phyloP scores from a whole-genome alignment of 92 coral and sea anemone species.

The Palythoa heliodiscus region DNA sequence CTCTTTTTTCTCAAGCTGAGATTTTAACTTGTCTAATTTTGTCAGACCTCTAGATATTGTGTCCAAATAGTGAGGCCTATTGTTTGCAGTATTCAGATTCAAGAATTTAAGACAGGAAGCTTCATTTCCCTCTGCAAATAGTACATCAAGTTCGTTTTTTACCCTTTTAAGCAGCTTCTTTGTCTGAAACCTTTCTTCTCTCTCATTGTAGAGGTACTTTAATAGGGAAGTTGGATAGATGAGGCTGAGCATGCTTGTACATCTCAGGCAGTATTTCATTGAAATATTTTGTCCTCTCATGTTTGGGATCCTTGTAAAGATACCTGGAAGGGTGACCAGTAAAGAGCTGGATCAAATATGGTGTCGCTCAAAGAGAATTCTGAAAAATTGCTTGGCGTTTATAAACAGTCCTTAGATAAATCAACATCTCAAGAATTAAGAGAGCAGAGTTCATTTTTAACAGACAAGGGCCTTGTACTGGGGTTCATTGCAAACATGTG shows the following conservation, averaged over 20 bases:
- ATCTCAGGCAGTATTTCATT: conserved; percentile 53
- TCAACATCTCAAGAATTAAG: conserved; percentile 15
- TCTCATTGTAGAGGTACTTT: conserved; percentile 57
- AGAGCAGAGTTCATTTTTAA: conserved; percentile 21
- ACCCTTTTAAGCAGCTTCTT: conserved; percentile 53
- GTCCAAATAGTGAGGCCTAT: conserved; percentile 52
- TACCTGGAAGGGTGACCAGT: conserved; percentile 31
- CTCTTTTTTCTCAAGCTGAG: conserved; percentile 42
- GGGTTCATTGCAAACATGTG: conserved; percentile 31
- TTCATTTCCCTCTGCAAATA: conserved; percentile 52
- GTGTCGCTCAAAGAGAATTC: not conserved
- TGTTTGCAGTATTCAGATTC: conserved; percentile 35
- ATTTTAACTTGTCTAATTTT: conserved; percentile 50
- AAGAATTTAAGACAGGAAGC: conserved; percentile 58
- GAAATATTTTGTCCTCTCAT: conserved; percentile 56
- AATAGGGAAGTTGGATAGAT: conserved; percentile 43
- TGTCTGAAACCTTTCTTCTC: conserved; percentile 59
- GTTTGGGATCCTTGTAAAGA: conserved; percentile 28
- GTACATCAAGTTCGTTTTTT: conserved; percentile 41
- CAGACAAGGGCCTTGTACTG: conserved; percentile 34
- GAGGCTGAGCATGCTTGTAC: conserved; percentile 58
- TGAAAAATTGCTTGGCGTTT: conserved; percentile 3
- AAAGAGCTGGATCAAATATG: not conserved
- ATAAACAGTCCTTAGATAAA: not conserved
- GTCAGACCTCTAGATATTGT: conserved; percentile 47